Percentiles rank a stretch among this genome's conserved stretches.
Evolutionary conservation across 37 sponge, comb jelly and placozoan genomes (phyloP).

Genomic region (Diacarnus erythraeanus): DNA sequence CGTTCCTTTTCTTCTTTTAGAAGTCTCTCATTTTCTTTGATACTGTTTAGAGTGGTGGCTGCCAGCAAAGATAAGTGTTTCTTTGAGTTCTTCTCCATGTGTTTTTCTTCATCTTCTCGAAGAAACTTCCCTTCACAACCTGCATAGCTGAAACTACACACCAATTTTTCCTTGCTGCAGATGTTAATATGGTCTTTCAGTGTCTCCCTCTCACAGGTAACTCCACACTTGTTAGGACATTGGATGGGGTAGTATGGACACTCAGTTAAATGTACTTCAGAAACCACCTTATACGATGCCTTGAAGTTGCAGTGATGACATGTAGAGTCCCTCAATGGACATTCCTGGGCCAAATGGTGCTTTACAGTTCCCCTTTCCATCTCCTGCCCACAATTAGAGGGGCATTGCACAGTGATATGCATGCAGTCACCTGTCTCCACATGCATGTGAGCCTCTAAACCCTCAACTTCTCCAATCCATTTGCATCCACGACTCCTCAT

Average conservation of each 20-base stretch:
- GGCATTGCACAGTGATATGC: constrained; percentile 25
- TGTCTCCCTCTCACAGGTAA: not conserved
- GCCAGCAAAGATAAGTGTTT: not conserved
- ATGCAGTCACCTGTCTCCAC: constrained; percentile 7
- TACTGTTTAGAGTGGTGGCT: not conserved
- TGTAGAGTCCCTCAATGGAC: not conserved
- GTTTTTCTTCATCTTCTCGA: not conserved
- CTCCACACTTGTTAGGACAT: constrained; percentile 21
- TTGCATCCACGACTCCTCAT: constrained; percentile 22
- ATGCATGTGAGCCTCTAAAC: constrained; percentile 1
- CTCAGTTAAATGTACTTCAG: not conserved
- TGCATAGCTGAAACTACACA: constrained; percentile 9
- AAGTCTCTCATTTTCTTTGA: not conserved
- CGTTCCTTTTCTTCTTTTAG: not conserved
- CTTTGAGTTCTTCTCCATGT: constrained; percentile 1
- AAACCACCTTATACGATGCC: not conserved
- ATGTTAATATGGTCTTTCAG: constrained; percentile 7
- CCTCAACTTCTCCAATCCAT: constrained; percentile 13
- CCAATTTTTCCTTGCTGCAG: constrained; percentile 1
- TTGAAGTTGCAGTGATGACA: constrained; percentile 18
- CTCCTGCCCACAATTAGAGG: constrained; percentile 1
- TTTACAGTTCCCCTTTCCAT: not conserved
- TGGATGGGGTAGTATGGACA: not conserved
- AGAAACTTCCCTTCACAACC: constrained; percentile 8
- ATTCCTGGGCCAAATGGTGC: not conserved